A percentile compares a stretch with the other conserved stretches of the same genome.
phyloP scores from a whole-genome alignment of 2,888 invertebrate genomes.

The Lithophane leautieri region DNA sequence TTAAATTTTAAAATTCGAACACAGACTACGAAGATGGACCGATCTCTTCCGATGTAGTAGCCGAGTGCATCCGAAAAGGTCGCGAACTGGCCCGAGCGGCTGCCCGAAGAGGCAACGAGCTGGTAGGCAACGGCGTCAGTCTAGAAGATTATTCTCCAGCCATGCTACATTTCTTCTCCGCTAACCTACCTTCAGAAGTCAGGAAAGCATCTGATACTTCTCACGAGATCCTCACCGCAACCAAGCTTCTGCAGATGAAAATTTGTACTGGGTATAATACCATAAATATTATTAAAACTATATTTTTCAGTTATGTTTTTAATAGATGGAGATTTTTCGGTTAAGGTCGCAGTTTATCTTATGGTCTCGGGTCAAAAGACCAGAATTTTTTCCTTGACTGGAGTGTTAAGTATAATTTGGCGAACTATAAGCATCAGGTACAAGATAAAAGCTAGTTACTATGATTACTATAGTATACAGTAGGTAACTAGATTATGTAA shows the following conservation, averaged over 20 bases:
- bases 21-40: constrained; percentile 86
- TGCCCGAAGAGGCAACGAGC: constrained; percentile 78
- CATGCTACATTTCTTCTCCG: constrained; percentile 84
- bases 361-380: background rate
- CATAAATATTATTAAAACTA: background rate
- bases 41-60: constrained; percentile 90
- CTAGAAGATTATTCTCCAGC: constrained; percentile 80
- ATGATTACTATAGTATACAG: background rate
- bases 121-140: constrained; percentile 80
- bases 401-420: too few relatives aligned
- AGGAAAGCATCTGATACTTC: constrained; percentile 81
- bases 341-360: background rate
- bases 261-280: constrained; percentile 76
- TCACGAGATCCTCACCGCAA: constrained; percentile 83
- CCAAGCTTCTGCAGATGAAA: constrained; percentile 86
- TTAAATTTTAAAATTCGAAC: constrained; percentile 9
- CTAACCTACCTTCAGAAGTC: constrained; percentile 76
- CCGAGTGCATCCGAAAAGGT: constrained; percentile 81
- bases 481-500: background rate
- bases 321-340: background rate
- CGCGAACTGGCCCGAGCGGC: constrained; percentile 81
- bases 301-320: background rate
- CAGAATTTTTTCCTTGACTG: background rate
- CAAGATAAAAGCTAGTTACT: too few relatives aligned
- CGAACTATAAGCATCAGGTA: too few relatives aligned